These are phyloP conservation scores for Nothura maculosa DNA, from an alignment of 2,797 vertebrate species.

Conservation along the genomic window DNA sequence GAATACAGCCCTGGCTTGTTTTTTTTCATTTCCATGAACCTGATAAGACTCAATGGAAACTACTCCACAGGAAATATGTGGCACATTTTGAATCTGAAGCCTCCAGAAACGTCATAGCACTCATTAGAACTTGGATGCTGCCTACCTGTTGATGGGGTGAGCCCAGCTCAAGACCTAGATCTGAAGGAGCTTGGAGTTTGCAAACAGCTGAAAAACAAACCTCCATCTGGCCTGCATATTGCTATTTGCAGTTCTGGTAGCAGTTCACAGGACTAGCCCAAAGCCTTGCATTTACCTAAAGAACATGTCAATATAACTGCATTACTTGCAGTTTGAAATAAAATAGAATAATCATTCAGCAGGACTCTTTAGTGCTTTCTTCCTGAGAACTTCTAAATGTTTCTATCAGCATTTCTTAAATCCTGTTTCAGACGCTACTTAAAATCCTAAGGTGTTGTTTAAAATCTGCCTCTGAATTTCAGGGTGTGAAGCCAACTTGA, in stretches of 20 bases:
- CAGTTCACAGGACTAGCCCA: neutral
- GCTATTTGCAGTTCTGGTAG: neutral
- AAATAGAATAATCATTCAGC: neutral
- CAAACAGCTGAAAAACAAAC: accelerated
- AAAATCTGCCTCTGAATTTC: slow-evolving; percentile 39
- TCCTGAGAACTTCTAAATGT: neutral
- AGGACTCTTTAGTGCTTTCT: neutral
- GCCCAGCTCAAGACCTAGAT: neutral
- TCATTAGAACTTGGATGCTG: neutral
- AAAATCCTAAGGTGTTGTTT: neutral
- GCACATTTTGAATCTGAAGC: slow-evolving; percentile 1
- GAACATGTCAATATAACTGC: neutral
- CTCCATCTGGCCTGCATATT: neutral
- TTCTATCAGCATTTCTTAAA: slow-evolving; percentile 24
- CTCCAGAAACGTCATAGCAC: slow-evolving; percentile 7
- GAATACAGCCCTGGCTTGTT: slow-evolving; percentile 41
- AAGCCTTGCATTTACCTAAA: neutral
- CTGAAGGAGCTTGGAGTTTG: neutral
- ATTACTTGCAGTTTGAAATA: neutral
- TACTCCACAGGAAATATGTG: neutral
- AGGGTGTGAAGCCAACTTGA: slow-evolving; percentile 32
- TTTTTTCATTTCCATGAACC: slow-evolving; percentile 68
- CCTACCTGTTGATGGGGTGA: neutral
- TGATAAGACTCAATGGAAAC: slow-evolving; percentile 70
- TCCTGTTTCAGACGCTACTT: neutral